A percentile compares a stretch with the other conserved stretches of the same genome.
These are phyloP conservation scores for Megaustenia siamemsis DNA, from an alignment of 2,888 invertebrate species.

Conservation along the genomic window DNA sequence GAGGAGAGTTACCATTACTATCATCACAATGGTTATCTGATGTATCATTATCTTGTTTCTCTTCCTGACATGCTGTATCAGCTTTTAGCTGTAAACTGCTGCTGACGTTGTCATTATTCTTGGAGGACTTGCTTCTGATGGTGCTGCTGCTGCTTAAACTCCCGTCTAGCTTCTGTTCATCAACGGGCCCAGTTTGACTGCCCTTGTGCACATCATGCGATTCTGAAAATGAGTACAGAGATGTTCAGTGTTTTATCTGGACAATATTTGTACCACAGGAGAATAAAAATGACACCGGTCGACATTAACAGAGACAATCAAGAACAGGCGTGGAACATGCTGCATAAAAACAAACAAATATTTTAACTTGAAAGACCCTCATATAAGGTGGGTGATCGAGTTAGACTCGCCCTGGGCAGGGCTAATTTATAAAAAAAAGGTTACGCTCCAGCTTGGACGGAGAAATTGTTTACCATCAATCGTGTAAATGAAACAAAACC, in stretches of 20 bases:
- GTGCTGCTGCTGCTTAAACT: too few species aligned
- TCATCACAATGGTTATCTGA: neutral
- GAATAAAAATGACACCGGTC: too few species aligned
- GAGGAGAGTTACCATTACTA: neutral
- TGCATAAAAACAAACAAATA: too few species aligned
- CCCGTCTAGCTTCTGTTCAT: neutral
- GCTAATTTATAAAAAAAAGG: too few species aligned
- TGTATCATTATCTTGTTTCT: neutral
- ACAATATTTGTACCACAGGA: neutral
- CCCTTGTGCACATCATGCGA: neutral
- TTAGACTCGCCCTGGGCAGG: too few species aligned
- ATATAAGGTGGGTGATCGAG: too few species aligned
- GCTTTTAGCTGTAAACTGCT: neutral
- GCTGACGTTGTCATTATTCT: neutral
- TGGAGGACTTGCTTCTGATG: neutral
- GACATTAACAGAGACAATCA: too few species aligned
- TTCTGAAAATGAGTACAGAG: constrained; percentile 14
- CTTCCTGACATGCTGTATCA: neutral
- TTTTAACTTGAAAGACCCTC: too few species aligned
- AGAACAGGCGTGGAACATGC: too few species aligned
- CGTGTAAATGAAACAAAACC: too few species aligned
- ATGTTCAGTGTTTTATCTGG: neutral
- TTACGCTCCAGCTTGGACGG: too few species aligned
- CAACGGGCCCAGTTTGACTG: neutral
- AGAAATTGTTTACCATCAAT: too few species aligned